phyloP scores from a whole-genome alignment of 2,888 invertebrate species.

The Nomada lathburiana region DNA sequence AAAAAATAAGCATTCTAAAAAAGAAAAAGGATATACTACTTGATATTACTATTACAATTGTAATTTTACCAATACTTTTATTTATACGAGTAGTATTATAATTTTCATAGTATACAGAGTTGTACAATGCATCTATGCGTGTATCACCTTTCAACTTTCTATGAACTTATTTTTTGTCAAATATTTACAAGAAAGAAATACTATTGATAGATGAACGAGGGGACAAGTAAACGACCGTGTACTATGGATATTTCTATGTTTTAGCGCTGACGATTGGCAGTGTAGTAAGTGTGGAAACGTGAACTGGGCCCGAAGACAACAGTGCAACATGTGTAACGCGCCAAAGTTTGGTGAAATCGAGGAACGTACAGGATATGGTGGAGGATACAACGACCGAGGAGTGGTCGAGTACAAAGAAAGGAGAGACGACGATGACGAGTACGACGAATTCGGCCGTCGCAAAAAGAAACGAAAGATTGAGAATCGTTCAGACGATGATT shows the following conservation, averaged over 20 bases:
- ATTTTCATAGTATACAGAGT: constrained; percentile 30
- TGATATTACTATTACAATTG: not conserved
- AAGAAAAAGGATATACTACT: not conserved
- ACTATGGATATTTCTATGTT: constrained; percentile 73
- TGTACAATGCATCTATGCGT: constrained; percentile 21
- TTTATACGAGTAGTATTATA: constrained; percentile 23
- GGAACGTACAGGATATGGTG: constrained; percentile 92
- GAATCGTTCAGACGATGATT: constrained; percentile 83
- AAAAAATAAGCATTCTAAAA: not conserved
- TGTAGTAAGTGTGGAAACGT: constrained; percentile 99
- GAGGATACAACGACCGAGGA: constrained; percentile 98
- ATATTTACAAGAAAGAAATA: constrained; percentile 40
- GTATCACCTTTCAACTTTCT: constrained; percentile 20
- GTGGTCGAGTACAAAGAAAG: constrained; percentile 97
- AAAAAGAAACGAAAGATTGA: constrained; percentile 87
- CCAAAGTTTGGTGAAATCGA: constrained; percentile 98
- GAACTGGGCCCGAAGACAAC: constrained; percentile 98
- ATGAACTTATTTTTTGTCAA: constrained; percentile 7
- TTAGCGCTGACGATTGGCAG: constrained; percentile 99
- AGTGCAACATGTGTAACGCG: constrained; percentile 99
- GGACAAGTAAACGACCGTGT: constrained; percentile 6
- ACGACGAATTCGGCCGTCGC: constrained; percentile 94
- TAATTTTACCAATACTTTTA: constrained; percentile 5
- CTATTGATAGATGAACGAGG: not conserved
- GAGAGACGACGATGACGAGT: constrained; percentile 94